phyloP scores from a whole-genome alignment of 2,797 vertebrate genomes.

The Loris lydekkerianus region DNA sequence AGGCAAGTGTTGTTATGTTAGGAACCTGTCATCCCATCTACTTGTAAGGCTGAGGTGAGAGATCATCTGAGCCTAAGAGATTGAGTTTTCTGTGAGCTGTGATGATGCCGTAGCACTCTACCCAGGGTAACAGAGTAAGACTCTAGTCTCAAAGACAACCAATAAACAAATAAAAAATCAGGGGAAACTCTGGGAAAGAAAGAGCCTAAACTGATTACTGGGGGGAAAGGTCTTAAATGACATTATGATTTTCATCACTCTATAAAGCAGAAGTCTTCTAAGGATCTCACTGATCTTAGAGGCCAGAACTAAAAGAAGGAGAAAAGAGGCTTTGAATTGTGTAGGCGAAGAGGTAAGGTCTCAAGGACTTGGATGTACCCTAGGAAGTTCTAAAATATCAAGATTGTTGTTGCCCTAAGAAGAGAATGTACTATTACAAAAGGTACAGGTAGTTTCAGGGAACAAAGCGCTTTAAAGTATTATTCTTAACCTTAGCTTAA shows the following conservation, averaged over 20 bases:
- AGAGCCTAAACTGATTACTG: conserved; percentile 18
- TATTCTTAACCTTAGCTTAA: neutral
- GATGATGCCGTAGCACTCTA: too few species aligned
- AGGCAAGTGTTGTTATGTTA: too few species aligned
- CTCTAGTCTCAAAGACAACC: too few species aligned
- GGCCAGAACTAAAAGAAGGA: neutral
- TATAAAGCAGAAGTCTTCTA: conserved; percentile 28
- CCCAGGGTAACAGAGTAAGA: too few species aligned
- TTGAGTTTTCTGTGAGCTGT: too few species aligned
- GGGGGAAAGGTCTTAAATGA: neutral
- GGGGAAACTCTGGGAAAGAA: conserved; percentile 18
- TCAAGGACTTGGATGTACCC: neutral
- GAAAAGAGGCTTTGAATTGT: conserved; percentile 26
- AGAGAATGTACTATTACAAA: neutral
- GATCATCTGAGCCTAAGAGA: too few species aligned
- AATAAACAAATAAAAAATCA: neutral
- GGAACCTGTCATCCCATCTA: too few species aligned
- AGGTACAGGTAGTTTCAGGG: conserved; percentile 30
- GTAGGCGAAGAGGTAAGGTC: neutral
- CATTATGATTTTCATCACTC: neutral
- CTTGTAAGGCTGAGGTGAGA: too few species aligned
- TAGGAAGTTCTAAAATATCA: conserved; percentile 33
- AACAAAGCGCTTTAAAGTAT: conserved; percentile 15
- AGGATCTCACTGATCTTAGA: neutral
- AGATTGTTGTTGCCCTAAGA: conserved; percentile 9